phyloP scores from a whole-genome alignment of 1,140 invertebrate species.

The Dufourea novaeangliae region DNA sequence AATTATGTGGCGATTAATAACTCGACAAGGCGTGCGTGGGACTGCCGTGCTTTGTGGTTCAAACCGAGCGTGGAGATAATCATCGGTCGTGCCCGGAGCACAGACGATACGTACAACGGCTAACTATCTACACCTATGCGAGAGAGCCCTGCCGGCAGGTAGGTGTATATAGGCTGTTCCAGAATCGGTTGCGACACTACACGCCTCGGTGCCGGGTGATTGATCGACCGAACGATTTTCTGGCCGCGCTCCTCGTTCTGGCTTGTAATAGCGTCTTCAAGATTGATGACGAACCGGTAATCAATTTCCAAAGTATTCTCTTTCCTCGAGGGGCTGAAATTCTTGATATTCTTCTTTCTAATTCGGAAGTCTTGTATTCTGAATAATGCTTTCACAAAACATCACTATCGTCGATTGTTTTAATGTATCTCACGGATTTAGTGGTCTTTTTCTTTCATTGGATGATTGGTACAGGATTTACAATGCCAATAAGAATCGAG shows the following conservation, averaged over 20 bases:
- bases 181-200: slow-evolving; percentile 7
- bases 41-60: slow-evolving; percentile 74
- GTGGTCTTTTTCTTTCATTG: no score
- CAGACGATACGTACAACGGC: slow-evolving; percentile 64
- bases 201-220: neutral
- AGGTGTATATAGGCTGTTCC: slow-evolving; percentile 9
- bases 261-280: neutral
- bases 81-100: slow-evolving; percentile 73
- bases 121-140: slow-evolving; percentile 23
- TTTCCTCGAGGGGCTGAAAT: neutral
- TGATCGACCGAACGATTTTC: neutral
- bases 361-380: no score
- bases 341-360: neutral
- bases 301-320: neutral
- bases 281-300: neutral
- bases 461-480: no score
- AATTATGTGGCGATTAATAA: slow-evolving; percentile 80
- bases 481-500: no score
- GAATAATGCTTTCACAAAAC: no score
- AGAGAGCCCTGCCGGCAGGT: neutral
- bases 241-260: neutral
- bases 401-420: no score
- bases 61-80: slow-evolving; percentile 77
- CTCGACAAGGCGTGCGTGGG: slow-evolving; percentile 77
- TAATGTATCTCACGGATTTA: no score